These are phyloP conservation scores for Dendrolimus pini DNA, from an alignment of 2,888 invertebrate species.

Conservation along the genomic window DNA sequence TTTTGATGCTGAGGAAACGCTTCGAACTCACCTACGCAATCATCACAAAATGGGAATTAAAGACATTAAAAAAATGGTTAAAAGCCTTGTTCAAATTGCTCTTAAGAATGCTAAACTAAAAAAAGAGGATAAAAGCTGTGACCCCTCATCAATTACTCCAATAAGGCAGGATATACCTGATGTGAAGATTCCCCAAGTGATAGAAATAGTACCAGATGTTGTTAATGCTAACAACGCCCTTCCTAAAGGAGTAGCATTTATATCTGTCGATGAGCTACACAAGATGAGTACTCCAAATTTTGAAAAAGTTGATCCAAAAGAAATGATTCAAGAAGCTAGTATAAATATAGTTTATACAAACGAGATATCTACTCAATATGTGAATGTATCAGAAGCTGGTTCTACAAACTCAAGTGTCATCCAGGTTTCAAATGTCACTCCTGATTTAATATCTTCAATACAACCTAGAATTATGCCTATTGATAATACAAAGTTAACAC, in stretches of 20 bases:
- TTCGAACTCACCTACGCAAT: slow-evolving; percentile 79
- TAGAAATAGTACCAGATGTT: slow-evolving; percentile 62
- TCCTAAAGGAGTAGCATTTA: slow-evolving; percentile 61
- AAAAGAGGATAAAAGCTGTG: slow-evolving; percentile 39
- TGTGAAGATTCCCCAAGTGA: slow-evolving; percentile 62
- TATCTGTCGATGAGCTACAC: slow-evolving; percentile 63
- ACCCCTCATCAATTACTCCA: slow-evolving; percentile 20
- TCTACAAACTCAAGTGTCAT: slow-evolving; percentile 40
- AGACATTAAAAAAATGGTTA: slow-evolving; percentile 77
- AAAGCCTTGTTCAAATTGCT: slow-evolving; percentile 68
- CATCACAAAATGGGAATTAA: slow-evolving; percentile 81
- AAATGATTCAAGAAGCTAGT: slow-evolving; percentile 67
- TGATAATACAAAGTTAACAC: background rate
- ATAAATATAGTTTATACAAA: slow-evolving; percentile 67
- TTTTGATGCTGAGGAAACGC: slow-evolving; percentile 79
- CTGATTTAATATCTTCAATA: slow-evolving; percentile 64
- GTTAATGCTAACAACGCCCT: slow-evolving; percentile 41
- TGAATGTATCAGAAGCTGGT: slow-evolving; percentile 43
- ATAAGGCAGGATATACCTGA: slow-evolving; percentile 35
- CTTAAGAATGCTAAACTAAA: slow-evolving; percentile 61
- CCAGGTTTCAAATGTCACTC: slow-evolving; percentile 54
- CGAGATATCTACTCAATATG: slow-evolving; percentile 54
- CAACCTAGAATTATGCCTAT: slow-evolving; percentile 21
- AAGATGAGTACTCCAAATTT: slow-evolving; percentile 69
- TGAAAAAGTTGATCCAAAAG: slow-evolving; percentile 65